Base-by-base conservation (phyloP, 2,113 vertebrate genomes). In the Crotophaga sulcirostris region DNA sequence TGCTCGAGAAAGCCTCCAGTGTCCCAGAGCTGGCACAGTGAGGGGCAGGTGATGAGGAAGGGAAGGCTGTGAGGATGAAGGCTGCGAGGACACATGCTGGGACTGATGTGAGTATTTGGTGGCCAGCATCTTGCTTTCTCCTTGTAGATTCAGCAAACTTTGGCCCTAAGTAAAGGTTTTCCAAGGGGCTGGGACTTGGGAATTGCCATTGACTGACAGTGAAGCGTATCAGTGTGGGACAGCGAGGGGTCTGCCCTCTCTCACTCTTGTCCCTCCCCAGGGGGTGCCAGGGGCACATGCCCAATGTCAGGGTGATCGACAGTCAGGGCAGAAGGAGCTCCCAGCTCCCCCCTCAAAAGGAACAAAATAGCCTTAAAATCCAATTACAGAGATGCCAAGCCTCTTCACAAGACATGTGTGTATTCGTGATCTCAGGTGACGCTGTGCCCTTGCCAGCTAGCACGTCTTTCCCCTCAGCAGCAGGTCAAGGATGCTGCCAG, bases 271-370 rank as follows among this genome's bases (percentile, higher is more conserved):
- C 47, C 20, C 36, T 75, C 74, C 24, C 40, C 3, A 3, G 5
- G 6, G 7, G 2, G 6, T 49, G 8, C 31, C 54, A 44, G 29
- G 28, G 59, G 9, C 16, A 76, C 14, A 5, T 80, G 40, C 44
- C 31, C 45, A 26, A 64, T 40, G 36, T 38, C 59, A 33, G 45
- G 8, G 8, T 17, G 14, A 40, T 69, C 0, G 0, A n/a, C 12
- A 52, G 49, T 5, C 16, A 36, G 19, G 42, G 36, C 42, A 66
- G 69, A 77, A 80, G 59, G 14, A 83, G 19, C 34, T 70, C 38
- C 15, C 4, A 3, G 6, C 28, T 70, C 1, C 21, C 26, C 23
- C 40, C 12, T 70, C 13, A 38, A 33, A 92, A 87, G 34, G 34
- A 80, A 19, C 15, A 64, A 62, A 88, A 38, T 55, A 59, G 11